Evolutionary conservation across 2,797 vertebrate genomes (phyloP), one percentile per base, ranked within the genome.

Genomic region (Sorex maritimensis): DNA sequence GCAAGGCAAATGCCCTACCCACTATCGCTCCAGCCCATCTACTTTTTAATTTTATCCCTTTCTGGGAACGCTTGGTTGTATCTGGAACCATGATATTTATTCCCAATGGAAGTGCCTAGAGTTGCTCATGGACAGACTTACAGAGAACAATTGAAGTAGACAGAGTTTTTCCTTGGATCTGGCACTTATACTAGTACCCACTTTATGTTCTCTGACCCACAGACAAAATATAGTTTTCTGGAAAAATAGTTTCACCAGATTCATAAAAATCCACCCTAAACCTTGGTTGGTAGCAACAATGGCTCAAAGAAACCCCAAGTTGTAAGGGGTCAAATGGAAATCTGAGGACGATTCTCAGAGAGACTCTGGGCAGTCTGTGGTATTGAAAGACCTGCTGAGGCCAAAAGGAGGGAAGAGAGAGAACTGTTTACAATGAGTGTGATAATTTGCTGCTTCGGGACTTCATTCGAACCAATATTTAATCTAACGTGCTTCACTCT

Each of bases 381-480:
- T 63, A 74, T 2, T 49, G 21, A 73, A 38, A 92, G 52, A n/a
- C n/a, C 77, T 73, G 38, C 6, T 4, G 21, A 88, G 71, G 49
- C 12, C 38, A 81, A 71, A 24, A 13, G 9, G 72, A 80, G 34
- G 41, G 61, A 68, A 86, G 49, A 61, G 49, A 61, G n/a, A 84
- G 81, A 61, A 68, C 24, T 93, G 86, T 95, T 96, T 94, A 79
- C 49, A 41, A 67, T 81, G 68, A 84, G 38, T 17, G 10, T 73
- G 86, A 24, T 30, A 55, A 88, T 68, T 82, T 44, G 69, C 88
- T 81, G 86, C 67, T 74, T 30, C 91, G 92, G 77, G 82, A 95
- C 85, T 89, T 90, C 55, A 79, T 81, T 89, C 11, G 72, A 90
- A 81, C 68, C 58, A 49, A 71, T 87, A 95, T 95, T 95, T 90